Percentiles rank a stretch among this genome's conserved stretches.
phyloP scores from a whole-genome alignment of 2,797 vertebrate genomes.

The Sebastiscus tertius region DNA sequence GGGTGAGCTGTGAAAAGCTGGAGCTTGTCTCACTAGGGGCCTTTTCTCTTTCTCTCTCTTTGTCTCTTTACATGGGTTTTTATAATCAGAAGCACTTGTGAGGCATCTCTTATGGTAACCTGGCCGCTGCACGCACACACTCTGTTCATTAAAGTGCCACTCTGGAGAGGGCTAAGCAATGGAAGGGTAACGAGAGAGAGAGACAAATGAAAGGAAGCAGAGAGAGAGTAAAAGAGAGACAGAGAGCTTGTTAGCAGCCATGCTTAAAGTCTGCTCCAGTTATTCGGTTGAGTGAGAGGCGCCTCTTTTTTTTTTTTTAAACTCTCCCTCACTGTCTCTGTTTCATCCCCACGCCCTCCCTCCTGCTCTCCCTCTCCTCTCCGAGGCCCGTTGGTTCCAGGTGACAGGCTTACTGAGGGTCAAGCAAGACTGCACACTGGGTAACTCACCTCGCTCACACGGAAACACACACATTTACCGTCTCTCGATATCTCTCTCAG shows the following conservation, averaged over 20 bases:
- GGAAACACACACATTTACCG: constrained; percentile 64
- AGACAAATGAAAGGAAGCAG: constrained; percentile 66
- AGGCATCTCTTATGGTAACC: constrained; percentile 76
- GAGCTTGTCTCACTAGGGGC: constrained; percentile 59
- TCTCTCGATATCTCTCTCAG: constrained; percentile 40
- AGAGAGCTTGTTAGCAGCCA: constrained; percentile 77
- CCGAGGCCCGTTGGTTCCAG: constrained; percentile 78
- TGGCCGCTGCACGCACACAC: constrained; percentile 64
- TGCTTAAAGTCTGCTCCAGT: constrained; percentile 78
- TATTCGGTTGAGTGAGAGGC: constrained; percentile 74
- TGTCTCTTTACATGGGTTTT: constrained; percentile 64
- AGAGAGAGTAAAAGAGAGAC: constrained; percentile 58
- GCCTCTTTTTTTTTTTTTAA: constrained; percentile 18
- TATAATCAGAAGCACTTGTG: constrained; percentile 75
- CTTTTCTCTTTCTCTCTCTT: constrained; percentile 42
- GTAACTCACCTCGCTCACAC: constrained; percentile 75
- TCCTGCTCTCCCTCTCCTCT: constrained; percentile 61
- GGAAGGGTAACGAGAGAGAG: constrained; percentile 60
- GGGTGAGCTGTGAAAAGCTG: constrained; percentile 61
- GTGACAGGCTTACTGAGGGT: constrained; percentile 80
- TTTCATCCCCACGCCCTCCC: constrained; percentile 59
- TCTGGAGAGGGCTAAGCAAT: constrained; percentile 59
- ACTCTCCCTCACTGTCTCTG: constrained; percentile 52
- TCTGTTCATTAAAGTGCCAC: constrained; percentile 75
- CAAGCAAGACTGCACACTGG: constrained; percentile 79